Conservation (phyloP, 1,140 invertebrate genomes). For the Trichogramma pretiosum region DNA sequence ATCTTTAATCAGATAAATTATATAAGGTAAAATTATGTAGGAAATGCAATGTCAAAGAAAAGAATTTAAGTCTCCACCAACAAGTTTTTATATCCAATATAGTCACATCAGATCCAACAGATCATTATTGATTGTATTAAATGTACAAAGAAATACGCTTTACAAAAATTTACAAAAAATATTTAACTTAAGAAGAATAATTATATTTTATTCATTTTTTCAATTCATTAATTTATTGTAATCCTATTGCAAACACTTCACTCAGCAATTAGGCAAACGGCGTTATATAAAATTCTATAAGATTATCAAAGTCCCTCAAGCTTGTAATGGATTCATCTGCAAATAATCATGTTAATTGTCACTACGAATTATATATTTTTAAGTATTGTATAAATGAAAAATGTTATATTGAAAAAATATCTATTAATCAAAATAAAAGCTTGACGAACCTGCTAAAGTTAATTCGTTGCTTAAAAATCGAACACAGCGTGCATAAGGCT, state of each 20-base stretch:
- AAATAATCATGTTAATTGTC: slow-evolving; percentile 20
- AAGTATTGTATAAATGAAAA: slow-evolving; percentile 13
- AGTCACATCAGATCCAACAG: slow-evolving; percentile 9
- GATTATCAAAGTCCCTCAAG: slow-evolving; percentile 40
- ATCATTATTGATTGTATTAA: slow-evolving; percentile 13
- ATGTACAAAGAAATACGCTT: slow-evolving; percentile 12
- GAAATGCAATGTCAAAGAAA: too few species aligned
- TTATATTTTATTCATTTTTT: slow-evolving; percentile 15
- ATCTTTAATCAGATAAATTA: too few species aligned
- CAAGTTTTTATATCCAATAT: slow-evolving; percentile 16
- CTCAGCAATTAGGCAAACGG: slow-evolving; percentile 30
- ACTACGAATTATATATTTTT: slow-evolving; percentile 11
- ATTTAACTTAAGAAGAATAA: slow-evolving; percentile 19
- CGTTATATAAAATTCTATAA: slow-evolving; percentile 42
- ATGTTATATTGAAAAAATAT: slow-evolving; percentile 2
- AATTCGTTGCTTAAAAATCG: slow-evolving; percentile 52
- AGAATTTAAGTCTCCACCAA: too few species aligned
- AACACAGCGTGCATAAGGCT: slow-evolving; percentile 45
- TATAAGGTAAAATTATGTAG: too few species aligned
- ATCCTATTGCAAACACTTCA: slow-evolving; percentile 24
- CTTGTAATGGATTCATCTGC: slow-evolving; percentile 38
- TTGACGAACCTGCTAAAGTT: slow-evolving; percentile 49
- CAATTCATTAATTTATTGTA: slow-evolving; percentile 32
- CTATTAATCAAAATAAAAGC: slow-evolving; percentile 5
- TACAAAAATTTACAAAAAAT: slow-evolving; percentile 23